Conservation (phyloP, 2,113 vertebrate genomes). For the Ictalurus punctatus region DNA sequence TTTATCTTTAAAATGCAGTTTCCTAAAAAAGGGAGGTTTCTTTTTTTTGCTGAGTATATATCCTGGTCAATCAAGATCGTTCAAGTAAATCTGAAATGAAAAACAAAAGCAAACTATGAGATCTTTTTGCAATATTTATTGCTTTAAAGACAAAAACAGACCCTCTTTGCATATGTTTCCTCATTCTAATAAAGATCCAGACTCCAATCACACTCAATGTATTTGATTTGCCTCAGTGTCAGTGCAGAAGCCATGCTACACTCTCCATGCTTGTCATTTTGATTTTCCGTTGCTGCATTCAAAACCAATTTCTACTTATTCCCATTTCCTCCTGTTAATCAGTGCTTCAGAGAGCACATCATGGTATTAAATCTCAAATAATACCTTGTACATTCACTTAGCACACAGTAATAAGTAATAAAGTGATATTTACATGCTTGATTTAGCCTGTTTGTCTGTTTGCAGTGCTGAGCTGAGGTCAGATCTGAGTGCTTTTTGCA, state of each 20-base stretch:
- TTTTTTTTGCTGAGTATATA: too few relatives aligned
- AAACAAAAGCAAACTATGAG: background rate
- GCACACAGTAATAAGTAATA: slow-evolving; percentile 47
- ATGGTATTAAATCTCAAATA: background rate
- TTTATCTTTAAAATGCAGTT: too few relatives aligned
- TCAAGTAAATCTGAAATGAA: background rate
- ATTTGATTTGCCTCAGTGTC: slow-evolving; percentile 56
- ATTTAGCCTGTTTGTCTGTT: slow-evolving; percentile 5
- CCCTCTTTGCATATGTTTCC: background rate
- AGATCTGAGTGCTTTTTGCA: background rate
- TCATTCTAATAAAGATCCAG: slow-evolving; percentile 65
- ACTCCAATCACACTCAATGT: slow-evolving; percentile 60
- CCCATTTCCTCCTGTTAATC: slow-evolving; percentile 25
- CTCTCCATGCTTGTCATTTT: slow-evolving; percentile 66
- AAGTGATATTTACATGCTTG: background rate
- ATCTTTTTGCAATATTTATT: background rate
- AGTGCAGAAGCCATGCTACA: slow-evolving; percentile 55
- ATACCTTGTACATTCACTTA: background rate
- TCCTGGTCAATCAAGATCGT: too few relatives aligned
- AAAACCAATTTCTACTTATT: slow-evolving; percentile 4
- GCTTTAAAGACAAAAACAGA: background rate
- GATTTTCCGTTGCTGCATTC: slow-evolving; percentile 54
- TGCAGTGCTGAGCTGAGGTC: background rate
- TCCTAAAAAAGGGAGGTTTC: too few relatives aligned
- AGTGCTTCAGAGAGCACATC: slow-evolving; percentile 3